Percentiles rank a stretch among this genome's conserved stretches.
Evolutionary conservation across 1,140 invertebrate species (phyloP).

Genomic region (Portunus trituberculatus): DNA sequence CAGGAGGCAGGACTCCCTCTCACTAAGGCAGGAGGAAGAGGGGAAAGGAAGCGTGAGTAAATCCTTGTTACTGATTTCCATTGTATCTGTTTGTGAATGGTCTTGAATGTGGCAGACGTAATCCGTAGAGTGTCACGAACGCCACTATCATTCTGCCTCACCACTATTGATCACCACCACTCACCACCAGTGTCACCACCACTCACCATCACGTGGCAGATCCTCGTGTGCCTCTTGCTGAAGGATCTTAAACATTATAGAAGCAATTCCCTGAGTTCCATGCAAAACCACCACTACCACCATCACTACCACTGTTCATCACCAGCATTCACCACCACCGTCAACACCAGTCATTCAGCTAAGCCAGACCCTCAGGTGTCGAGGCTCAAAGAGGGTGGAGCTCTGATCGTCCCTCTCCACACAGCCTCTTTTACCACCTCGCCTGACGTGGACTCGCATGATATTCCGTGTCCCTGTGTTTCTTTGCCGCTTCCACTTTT

Average conservation of each 20-base stretch:
- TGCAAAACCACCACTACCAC: background rate
- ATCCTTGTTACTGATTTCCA: too few species aligned
- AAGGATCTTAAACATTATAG: background rate
- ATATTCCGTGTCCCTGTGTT: background rate
- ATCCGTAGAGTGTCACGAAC: background rate
- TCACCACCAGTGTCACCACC: background rate
- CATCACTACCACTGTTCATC: too few species aligned
- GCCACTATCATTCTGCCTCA: background rate
- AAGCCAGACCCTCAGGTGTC: background rate
- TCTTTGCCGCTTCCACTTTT: background rate
- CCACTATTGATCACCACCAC: background rate
- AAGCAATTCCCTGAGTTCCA: background rate
- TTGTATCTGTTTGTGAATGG: background rate
- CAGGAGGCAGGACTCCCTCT: background rate
- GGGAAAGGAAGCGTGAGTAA: background rate
- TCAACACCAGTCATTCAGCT: background rate
- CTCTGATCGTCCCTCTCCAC: background rate
- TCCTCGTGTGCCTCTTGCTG: background rate
- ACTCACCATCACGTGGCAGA: background rate
- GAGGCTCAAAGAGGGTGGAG: background rate
- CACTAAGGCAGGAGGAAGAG: background rate
- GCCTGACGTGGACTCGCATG: background rate
- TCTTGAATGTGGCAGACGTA: background rate
- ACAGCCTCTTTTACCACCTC: background rate
- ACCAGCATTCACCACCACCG: too few species aligned